Percentiles rank a stretch among this genome's conserved stretches.
Conservation (phyloP, 1,140 invertebrate genomes). For the Rhagoletis pomonella region DNA sequence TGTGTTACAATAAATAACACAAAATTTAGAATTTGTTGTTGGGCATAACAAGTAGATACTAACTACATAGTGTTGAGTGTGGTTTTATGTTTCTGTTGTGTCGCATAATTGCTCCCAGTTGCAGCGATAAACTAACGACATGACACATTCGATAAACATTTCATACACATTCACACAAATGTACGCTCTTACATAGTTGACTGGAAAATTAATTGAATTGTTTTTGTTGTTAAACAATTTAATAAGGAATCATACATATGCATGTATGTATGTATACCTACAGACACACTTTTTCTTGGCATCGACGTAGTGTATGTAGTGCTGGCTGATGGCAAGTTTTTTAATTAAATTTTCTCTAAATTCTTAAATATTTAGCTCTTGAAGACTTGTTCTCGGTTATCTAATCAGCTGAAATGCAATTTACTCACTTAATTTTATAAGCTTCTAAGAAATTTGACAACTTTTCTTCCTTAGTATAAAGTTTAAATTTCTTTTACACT, state of each 20-base stretch:
- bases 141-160: background rate
- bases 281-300: too few species aligned
- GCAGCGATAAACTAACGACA: background rate
- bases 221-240: background rate
- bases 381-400: too few species aligned
- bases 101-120: slow-evolving; percentile 10
- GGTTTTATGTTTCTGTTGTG: background rate
- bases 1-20: slow-evolving; percentile 8
- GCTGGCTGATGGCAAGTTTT: too few species aligned
- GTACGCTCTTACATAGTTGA: background rate
- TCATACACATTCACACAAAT: background rate
- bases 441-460: too few species aligned
- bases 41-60: background rate
- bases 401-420: too few species aligned
- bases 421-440: too few species aligned
- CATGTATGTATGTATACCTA: too few species aligned
- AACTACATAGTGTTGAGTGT: background rate
- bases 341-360: too few species aligned
- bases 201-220: background rate
- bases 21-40: slow-evolving; percentile 8
- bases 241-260: background rate
- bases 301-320: too few species aligned
- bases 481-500: too few species aligned
- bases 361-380: too few species aligned
- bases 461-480: too few species aligned